Evolutionary conservation across 2,113 vertebrate species (phyloP).

Genomic region (Nipponia nippon): DNA sequence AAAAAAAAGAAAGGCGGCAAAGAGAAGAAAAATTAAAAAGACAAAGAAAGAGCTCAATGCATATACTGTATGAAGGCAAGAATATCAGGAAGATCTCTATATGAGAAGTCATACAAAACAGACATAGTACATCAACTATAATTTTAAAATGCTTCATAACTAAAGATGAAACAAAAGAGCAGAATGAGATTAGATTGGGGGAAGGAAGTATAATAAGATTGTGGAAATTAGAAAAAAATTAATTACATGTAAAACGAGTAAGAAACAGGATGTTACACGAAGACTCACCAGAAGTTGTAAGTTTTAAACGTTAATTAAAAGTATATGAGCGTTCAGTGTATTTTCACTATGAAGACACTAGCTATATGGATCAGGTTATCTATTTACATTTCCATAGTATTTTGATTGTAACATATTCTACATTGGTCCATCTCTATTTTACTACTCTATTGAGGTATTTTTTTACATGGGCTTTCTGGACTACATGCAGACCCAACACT

Average conservation of each 20-base stretch:
- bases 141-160: not conserved
- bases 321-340: not conserved
- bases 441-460: not conserved
- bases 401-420: not conserved
- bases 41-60: not conserved
- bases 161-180: not conserved
- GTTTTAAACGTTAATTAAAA: not conserved
- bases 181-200: not conserved
- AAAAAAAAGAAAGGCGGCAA: not conserved
- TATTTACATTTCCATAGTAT: not conserved
- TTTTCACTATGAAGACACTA: not conserved
- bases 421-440: not conserved
- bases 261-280: not conserved
- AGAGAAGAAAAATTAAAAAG: not conserved
- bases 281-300: not conserved
- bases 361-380: not conserved
- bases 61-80: not conserved
- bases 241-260: not conserved
- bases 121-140: not conserved
- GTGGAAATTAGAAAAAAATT: not conserved
- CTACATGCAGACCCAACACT: not conserved
- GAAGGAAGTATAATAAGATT: not conserved
- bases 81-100: not conserved
- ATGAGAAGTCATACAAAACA: not conserved
- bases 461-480: not conserved